These are phyloP conservation scores for Melinaea menophilus DNA, from an alignment of 2,888 invertebrate genomes.

Conservation along the genomic window DNA sequence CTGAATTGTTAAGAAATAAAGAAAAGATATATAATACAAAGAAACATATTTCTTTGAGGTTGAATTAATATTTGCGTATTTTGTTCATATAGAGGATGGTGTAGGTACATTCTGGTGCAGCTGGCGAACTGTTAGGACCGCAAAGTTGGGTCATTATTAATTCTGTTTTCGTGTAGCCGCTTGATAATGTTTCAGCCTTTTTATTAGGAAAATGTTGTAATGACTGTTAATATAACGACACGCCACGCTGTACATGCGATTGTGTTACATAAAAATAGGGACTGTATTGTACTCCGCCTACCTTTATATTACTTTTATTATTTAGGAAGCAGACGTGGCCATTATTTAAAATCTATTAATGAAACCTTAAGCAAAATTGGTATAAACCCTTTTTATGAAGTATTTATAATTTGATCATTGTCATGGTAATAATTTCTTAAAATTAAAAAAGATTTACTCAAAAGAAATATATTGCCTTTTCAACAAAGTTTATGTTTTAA, in stretches of 20 bases:
- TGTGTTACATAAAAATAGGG: constrained; percentile 22
- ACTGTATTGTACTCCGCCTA: neutral
- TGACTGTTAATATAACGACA: constrained; percentile 71
- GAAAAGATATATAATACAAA: too few relatives aligned
- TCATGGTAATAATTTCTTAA: too few relatives aligned
- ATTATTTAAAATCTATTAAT: too few relatives aligned
- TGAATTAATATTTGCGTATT: too few relatives aligned
- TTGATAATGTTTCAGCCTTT: constrained; percentile 68
- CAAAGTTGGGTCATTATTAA: constrained; percentile 70
- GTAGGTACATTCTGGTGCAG: constrained; percentile 54
- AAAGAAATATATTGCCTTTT: too few relatives aligned
- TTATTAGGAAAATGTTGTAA: constrained; percentile 73
- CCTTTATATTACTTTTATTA: neutral
- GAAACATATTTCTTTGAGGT: too few relatives aligned
- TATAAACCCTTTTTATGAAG: too few relatives aligned
- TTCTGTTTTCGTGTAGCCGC: constrained; percentile 68
- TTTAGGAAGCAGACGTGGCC: neutral
- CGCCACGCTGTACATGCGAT: constrained; percentile 65
- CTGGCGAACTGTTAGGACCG: constrained; percentile 56
- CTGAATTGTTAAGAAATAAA: too few relatives aligned
- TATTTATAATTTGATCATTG: too few relatives aligned
- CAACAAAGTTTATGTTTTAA: too few relatives aligned
- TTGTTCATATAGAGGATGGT: neutral
- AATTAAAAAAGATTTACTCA: too few relatives aligned
- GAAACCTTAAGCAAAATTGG: too few relatives aligned